A percentile compares a stretch with the other conserved stretches of the same genome.
Conservation (phyloP, 2,888 invertebrate genomes). For the Chloroclysta siterata region DNA sequence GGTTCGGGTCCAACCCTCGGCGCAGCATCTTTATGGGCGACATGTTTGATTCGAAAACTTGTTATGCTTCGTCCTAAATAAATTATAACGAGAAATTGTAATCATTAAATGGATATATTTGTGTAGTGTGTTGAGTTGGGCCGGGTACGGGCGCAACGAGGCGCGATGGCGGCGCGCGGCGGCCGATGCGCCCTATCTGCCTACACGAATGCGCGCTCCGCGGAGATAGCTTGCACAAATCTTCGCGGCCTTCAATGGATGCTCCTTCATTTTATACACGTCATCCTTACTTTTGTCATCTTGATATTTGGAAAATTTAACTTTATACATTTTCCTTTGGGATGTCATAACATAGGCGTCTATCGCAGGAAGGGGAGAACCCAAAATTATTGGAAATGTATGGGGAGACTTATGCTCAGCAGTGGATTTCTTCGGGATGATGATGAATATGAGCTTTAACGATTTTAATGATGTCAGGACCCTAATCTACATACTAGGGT, state of each 20-base stretch:
- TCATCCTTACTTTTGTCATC: constrained; percentile 53
- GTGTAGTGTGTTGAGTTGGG: constrained; percentile 72
- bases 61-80: constrained; percentile 84
- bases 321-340: constrained; percentile 26
- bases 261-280: constrained; percentile 61
- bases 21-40: constrained; percentile 84
- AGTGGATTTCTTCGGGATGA: too few relatives aligned
- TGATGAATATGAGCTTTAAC: too few relatives aligned
- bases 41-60: constrained; percentile 85
- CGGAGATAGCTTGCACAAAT: constrained; percentile 74
- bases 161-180: constrained; percentile 50
- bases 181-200: constrained; percentile 63
- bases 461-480: too few relatives aligned
- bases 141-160: constrained; percentile 51
- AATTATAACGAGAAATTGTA: constrained; percentile 85
- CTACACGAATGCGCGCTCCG: constrained; percentile 78
- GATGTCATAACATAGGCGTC: not conserved
- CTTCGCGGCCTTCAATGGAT: constrained; percentile 66
- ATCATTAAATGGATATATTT: constrained; percentile 83
- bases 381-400: too few relatives aligned
- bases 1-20: constrained; percentile 78
- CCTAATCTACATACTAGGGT: too few relatives aligned
- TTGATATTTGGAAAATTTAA: constrained; percentile 52
- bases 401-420: too few relatives aligned
- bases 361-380: too few relatives aligned